phyloP scores from a whole-genome alignment of 2,113 vertebrate genomes.

The Lontra canadensis region DNA sequence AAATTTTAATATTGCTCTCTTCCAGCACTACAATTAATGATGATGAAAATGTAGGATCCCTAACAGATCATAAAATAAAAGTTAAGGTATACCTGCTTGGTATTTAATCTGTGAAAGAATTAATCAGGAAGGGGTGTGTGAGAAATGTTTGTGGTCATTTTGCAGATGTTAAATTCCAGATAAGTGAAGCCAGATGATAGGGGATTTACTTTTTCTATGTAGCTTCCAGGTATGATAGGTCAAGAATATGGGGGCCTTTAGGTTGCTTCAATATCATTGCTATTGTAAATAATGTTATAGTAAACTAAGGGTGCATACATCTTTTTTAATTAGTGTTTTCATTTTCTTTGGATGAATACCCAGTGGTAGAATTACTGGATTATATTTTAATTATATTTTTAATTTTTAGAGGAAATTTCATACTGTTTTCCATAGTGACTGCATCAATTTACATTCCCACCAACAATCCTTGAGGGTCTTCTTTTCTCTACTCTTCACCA shows the following conservation, averaged over 20 bases:
- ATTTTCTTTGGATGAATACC: background rate
- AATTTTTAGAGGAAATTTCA: background rate
- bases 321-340: background rate
- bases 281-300: background rate
- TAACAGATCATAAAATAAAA: background rate
- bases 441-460: background rate
- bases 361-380: background rate
- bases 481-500: background rate
- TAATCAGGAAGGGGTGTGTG: background rate
- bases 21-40: background rate
- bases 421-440: background rate
- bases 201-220: background rate
- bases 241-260: background rate
- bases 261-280: background rate
- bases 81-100: background rate
- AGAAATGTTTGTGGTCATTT: background rate
- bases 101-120: background rate
- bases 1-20: background rate
- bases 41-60: background rate
- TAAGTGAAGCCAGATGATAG: background rate
- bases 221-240: background rate
- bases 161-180: background rate
- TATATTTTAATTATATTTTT: background rate
- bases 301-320: background rate
- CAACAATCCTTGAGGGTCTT: background rate